Conservation (phyloP, 2,113 vertebrate species). For the Tilapia sparmanii region DNA sequence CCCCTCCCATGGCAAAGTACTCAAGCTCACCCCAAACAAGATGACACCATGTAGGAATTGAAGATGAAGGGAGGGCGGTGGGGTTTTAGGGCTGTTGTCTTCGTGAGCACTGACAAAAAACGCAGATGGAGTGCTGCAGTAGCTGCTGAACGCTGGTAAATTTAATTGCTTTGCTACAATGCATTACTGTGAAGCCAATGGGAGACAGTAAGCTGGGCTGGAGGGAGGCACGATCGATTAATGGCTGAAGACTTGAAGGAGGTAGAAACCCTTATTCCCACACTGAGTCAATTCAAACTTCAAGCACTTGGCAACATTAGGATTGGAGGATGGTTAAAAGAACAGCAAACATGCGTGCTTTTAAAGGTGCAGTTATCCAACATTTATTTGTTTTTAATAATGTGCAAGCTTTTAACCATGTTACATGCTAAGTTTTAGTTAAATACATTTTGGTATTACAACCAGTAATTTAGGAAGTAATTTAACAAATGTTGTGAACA, state of each 20-base stretch:
- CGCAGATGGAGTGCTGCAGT: neutral
- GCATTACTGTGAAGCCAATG: slow-evolving; percentile 19
- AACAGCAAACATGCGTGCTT: neutral
- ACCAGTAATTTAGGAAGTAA: neutral
- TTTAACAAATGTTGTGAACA: neutral
- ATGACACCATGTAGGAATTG: neutral
- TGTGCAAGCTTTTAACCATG: neutral
- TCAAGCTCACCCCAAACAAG: neutral
- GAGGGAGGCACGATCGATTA: slow-evolving; percentile 22
- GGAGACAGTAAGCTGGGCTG: slow-evolving; percentile 8
- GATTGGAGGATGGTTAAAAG: neutral
- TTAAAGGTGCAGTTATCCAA: neutral
- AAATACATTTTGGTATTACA: neutral
- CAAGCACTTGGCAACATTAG: neutral
- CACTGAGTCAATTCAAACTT: slow-evolving; percentile 3
- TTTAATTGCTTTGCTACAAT: slow-evolving; percentile 35
- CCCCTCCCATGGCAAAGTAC: neutral
- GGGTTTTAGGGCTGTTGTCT: neutral
- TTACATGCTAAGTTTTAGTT: neutral
- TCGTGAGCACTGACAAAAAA: neutral
- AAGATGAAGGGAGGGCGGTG: neutral
- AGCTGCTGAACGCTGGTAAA: slow-evolving; percentile 48
- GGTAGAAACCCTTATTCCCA: neutral
- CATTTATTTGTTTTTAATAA: neutral
- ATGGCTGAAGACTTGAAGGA: slow-evolving; percentile 3